phyloP scores from a whole-genome alignment of 2,888 invertebrate species.

The Callyntrura guangdongensis region DNA sequence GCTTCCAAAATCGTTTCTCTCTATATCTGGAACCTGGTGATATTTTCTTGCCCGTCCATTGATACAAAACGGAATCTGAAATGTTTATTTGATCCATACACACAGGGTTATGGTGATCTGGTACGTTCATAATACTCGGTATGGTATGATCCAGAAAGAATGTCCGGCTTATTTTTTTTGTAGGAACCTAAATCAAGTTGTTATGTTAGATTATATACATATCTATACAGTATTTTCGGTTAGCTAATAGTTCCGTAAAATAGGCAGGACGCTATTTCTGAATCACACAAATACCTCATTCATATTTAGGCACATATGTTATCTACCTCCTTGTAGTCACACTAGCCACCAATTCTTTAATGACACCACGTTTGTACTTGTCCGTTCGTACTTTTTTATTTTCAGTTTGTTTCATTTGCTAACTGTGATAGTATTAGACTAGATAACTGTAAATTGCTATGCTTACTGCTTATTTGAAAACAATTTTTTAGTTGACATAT shows the following conservation, averaged over 20 bases:
- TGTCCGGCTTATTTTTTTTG: too few species aligned
- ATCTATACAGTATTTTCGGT: too few species aligned
- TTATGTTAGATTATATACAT: too few species aligned
- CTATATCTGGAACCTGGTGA: constrained; percentile 34
- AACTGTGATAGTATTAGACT: not conserved
- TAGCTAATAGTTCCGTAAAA: too few species aligned
- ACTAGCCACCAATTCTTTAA: too few species aligned
- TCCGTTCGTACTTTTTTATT: not conserved
- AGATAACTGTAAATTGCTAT: not conserved
- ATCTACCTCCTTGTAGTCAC: not conserved
- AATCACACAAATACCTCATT: too few species aligned
- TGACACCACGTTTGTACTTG: not conserved
- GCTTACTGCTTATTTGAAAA: not conserved
- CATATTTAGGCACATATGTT: not conserved
- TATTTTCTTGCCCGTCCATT: constrained; percentile 45
- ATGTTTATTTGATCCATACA: not conserved
- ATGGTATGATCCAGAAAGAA: not conserved
- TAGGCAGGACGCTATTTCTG: too few species aligned
- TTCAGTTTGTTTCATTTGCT: constrained; percentile 19
- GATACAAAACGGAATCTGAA: constrained; percentile 20
- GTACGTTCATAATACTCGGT: constrained; percentile 62
- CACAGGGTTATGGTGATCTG: constrained; percentile 80
- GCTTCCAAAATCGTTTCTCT: constrained; percentile 16
- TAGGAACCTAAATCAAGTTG: too few species aligned
- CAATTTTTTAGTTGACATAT: constrained; percentile 3